Percentiles rank a stretch among this genome's conserved stretches.
phyloP scores from a whole-genome alignment of 2,113 vertebrate species.

The Oxygymnocypris stewartii region DNA sequence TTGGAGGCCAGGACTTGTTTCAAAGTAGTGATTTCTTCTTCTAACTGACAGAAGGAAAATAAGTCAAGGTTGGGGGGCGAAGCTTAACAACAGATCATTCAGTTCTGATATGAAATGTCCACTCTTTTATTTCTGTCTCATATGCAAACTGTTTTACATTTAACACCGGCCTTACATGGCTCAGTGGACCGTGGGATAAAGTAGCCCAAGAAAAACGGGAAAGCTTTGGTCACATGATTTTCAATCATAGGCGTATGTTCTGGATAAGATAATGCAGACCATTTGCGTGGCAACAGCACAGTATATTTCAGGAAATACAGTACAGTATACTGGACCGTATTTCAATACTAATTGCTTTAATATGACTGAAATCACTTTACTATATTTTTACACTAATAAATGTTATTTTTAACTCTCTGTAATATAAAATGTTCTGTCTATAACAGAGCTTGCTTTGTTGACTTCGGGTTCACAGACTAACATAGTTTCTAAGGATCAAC shows the following conservation, averaged over 20 bases:
- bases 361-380: background rate
- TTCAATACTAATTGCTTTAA: background rate
- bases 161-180: background rate
- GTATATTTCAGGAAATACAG: background rate
- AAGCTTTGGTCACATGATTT: conserved; percentile 11
- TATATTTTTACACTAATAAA: background rate
- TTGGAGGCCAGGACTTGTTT: conserved; percentile 91
- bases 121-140: background rate
- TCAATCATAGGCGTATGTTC: background rate
- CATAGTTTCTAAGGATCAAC: background rate
- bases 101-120: background rate
- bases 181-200: conserved; percentile 6
- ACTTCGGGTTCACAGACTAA: background rate
- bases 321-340: background rate
- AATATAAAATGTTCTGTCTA: too few species aligned
- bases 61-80: background rate
- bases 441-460: too few species aligned
- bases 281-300: background rate
- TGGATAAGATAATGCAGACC: background rate
- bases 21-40: conserved; percentile 94
- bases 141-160: background rate
- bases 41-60: conserved; percentile 75
- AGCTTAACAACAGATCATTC: background rate
- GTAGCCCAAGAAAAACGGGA: background rate
- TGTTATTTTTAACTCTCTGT: background rate